Evolutionary conservation across 2,888 invertebrate species (phyloP).

Genomic region (Brenthis daphne): DNA sequence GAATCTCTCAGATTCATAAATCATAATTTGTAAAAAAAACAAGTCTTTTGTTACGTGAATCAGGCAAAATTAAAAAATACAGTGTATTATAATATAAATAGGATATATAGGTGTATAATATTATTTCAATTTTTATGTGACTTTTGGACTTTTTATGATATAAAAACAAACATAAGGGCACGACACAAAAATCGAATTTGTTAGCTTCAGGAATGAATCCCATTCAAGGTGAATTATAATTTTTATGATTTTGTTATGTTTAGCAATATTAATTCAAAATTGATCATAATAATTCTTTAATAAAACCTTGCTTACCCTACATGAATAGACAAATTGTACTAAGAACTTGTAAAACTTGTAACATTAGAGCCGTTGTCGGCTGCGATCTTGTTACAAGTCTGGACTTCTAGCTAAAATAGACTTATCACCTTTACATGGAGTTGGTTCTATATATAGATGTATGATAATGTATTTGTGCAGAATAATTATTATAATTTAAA

Average conservation of each 20-base stretch:
- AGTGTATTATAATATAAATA: too few relatives aligned
- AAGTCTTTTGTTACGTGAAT: too few relatives aligned
- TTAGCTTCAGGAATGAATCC: background rate
- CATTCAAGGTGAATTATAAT: too few relatives aligned
- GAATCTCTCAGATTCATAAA: too few relatives aligned
- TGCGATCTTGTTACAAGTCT: slow-evolving; percentile 17
- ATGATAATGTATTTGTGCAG: background rate
- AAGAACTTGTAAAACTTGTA: slow-evolving; percentile 22
- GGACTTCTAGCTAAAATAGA: slow-evolving; percentile 23
- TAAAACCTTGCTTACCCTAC: slow-evolving; percentile 4
- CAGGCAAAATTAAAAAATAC: too few relatives aligned
- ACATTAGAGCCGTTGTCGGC: slow-evolving; percentile 22
- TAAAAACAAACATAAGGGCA: too few relatives aligned
- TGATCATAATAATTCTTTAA: background rate
- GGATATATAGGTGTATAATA: too few relatives aligned
- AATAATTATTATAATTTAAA: background rate
- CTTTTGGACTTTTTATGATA: too few relatives aligned
- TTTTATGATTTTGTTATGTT: too few relatives aligned
- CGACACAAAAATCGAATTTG: too few relatives aligned
- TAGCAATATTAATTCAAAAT: background rate
- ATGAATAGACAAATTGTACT: slow-evolving; percentile 9
- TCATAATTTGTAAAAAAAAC: too few relatives aligned
- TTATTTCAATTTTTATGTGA: too few relatives aligned
- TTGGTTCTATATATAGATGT: background rate
- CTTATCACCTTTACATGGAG: slow-evolving; percentile 14